These are phyloP conservation scores for Helleia helle DNA, from an alignment of 2,888 invertebrate species.

Conservation along the genomic window DNA sequence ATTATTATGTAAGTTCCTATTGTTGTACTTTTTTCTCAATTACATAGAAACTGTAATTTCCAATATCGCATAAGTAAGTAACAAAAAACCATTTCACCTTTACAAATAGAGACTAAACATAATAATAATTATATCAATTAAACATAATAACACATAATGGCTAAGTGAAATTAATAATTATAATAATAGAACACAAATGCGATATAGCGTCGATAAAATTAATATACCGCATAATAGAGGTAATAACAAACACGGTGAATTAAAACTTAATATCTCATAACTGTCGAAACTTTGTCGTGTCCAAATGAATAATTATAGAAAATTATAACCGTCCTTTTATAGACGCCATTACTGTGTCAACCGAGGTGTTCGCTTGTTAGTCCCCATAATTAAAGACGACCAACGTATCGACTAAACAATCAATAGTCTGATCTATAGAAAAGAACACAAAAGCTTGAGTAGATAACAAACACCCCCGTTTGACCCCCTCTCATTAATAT, in stretches of 20 bases:
- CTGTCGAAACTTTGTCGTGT: slow-evolving; percentile 47
- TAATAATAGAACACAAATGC: slow-evolving; percentile 10
- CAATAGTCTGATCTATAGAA: slow-evolving; percentile 63
- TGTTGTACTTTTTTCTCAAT: no score
- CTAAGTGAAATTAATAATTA: slow-evolving; percentile 11
- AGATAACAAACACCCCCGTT: slow-evolving; percentile 58
- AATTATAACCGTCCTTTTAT: slow-evolving; percentile 48
- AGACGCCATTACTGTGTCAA: slow-evolving; percentile 60
- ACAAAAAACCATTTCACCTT: no score
- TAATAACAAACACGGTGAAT: slow-evolving; percentile 28
- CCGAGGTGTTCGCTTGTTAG: slow-evolving; percentile 63
- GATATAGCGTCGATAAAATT: slow-evolving; percentile 24
- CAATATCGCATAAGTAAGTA: not conserved
- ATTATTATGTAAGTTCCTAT: no score
- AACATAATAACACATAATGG: slow-evolving; percentile 1
- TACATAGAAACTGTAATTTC: no score
- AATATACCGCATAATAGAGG: slow-evolving; percentile 19
- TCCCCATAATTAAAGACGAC: slow-evolving; percentile 63
- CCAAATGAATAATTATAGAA: slow-evolving; percentile 60
- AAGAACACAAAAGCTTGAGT: slow-evolving; percentile 70
- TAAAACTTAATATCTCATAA: slow-evolving; percentile 39
- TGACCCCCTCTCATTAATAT: slow-evolving; percentile 67
- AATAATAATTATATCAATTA: slow-evolving; percentile 8
- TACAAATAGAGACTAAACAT: no score
- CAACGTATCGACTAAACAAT: slow-evolving; percentile 67